phyloP scores from a whole-genome alignment of 1,140 invertebrate species.

The Bombus pyrosoma region DNA sequence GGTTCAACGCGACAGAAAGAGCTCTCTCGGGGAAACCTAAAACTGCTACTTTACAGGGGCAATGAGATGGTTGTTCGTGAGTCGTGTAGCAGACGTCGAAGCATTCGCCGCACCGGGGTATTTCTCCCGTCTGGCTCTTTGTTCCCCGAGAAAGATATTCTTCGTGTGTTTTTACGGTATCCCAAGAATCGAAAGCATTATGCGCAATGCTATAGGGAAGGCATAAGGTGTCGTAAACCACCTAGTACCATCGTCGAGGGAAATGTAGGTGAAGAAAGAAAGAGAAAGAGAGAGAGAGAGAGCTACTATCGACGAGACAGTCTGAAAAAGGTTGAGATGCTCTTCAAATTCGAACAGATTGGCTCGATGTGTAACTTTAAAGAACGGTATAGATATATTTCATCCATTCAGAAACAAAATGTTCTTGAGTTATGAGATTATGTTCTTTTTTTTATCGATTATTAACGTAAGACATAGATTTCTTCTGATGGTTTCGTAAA shows the following conservation, averaged over 20 bases:
- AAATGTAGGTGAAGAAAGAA: no score
- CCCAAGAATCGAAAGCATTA: conserved; percentile 17
- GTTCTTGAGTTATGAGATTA: no score
- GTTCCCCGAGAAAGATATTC: conserved; percentile 3
- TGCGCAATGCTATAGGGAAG: not conserved
- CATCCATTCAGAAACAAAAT: not conserved
- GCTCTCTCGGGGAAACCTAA: not conserved
- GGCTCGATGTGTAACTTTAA: not conserved
- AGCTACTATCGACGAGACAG: not conserved
- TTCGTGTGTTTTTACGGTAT: conserved; percentile 14
- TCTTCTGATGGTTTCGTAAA: not conserved
- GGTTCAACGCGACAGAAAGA: conserved; percentile 26
- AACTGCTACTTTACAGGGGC: conserved; percentile 17
- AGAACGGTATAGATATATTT: not conserved
- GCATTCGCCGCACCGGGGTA: not conserved
- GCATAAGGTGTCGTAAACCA: not conserved
- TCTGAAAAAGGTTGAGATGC: fast-evolving
- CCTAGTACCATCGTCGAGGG: no score
- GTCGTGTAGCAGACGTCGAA: conserved; percentile 2
- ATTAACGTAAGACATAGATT: no score
- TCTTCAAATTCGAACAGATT: not conserved
- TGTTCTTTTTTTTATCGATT: no score
- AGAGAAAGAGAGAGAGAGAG: not conserved
- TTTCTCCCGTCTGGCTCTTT: not conserved
- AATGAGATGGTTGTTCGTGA: conserved; percentile 8